These are phyloP conservation scores for Percopsis omiscomaycus DNA, from an alignment of 2,797 vertebrate species.

Conservation along the genomic window DNA sequence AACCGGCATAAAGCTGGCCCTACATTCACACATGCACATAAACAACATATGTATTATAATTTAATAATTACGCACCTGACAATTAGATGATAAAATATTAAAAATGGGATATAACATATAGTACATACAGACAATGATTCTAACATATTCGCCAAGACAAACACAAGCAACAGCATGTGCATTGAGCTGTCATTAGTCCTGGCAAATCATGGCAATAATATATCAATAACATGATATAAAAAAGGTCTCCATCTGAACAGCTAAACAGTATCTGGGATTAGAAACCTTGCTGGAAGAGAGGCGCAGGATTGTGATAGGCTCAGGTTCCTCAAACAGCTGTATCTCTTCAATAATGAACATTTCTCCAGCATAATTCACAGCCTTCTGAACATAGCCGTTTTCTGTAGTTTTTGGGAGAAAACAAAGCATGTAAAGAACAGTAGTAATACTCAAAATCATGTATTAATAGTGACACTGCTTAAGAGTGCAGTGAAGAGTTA, in stretches of 20 bases:
- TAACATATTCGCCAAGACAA: constrained; percentile 2
- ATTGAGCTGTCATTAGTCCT: not conserved
- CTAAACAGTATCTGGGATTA: no score
- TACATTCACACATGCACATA: constrained; percentile 32
- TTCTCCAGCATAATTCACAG: constrained; percentile 75
- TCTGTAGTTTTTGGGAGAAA: constrained; percentile 53
- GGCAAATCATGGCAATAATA: not conserved
- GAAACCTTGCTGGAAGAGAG: constrained; percentile 75
- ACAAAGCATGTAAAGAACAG: no score
- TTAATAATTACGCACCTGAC: not conserved
- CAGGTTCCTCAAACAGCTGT: constrained; percentile 66
- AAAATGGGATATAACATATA: constrained; percentile 3
- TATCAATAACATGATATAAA: not conserved
- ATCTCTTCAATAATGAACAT: constrained; percentile 82
- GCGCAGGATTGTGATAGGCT: constrained; percentile 69
- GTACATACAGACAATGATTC: not conserved
- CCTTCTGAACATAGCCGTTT: constrained; percentile 81
- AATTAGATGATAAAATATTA: constrained; percentile 12
- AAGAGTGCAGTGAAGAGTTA: no score
- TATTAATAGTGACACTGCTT: no score
- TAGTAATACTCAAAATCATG: no score
- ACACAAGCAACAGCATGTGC: not conserved
- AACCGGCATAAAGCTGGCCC: constrained; percentile 77
- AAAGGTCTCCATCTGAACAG: not conserved
- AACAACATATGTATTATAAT: not conserved